Evolutionary conservation across 1,140 invertebrate species (phyloP), one percentile per base, ranked within the genome.

Genomic region (Nomia melanderi): DNA sequence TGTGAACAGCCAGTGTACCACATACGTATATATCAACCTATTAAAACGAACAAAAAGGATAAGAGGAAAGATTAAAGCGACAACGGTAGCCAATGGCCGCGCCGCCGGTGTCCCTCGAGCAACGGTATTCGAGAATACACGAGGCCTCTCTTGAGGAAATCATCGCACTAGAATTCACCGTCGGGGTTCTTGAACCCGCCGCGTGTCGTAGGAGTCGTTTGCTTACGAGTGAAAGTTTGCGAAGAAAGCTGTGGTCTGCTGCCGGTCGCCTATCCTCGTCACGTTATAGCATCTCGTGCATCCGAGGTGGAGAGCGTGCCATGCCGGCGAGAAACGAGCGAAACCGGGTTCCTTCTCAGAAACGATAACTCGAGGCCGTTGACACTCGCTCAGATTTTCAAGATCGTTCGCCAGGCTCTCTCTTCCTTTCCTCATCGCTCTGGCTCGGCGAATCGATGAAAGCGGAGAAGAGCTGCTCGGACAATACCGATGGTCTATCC

Each of bases 221-320:
- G 60, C 65, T 78, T 47, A 36, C 73, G 56, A 82, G 88, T 88
- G 89, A 90, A 90, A 90, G 88, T 89, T 89, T 82, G 88, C 88
- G 81, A 90, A 90, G 88, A 90, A 90, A 89, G 88, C 88, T 86
- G 84, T 69, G 20, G 44, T 6, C 41, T 44, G 33, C 33, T 36
- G 50, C 57, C 17, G 12, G 9, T n/a, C 23, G 44, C 27, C n/a
- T 62, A 33, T 63, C 53, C 59, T 36, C 47, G 8, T 1, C 64
- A 29, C 39, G 20, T 66, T 44, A 44, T 44, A 44, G 41, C 47
- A 6, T 36, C 67, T 72, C 56, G 33, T 36, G 54, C 36, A 56
- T 71, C 57, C 56, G 36, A 69, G 36, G 8, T n/a, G 36, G 33
- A 50, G 44, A 70, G 11, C 44, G 44, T 12, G 57, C 23, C 27